phyloP scores from a whole-genome alignment of 2,113 vertebrate genomes.

The Rhea americana region DNA sequence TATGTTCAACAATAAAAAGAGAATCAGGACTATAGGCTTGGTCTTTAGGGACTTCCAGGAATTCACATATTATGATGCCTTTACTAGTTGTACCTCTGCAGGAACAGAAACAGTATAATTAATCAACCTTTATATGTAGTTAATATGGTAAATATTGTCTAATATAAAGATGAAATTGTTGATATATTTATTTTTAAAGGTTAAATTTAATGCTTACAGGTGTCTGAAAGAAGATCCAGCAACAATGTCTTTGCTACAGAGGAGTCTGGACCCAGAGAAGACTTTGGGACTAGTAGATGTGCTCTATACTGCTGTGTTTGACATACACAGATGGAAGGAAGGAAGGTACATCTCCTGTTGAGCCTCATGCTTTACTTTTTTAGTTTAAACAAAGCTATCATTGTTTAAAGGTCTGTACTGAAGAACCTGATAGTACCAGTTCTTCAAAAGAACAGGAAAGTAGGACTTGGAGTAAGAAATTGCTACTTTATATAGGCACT shows the following conservation, averaged over 20 bases:
- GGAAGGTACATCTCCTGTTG: constrained; percentile 79
- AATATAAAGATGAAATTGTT: not conserved
- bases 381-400: not conserved
- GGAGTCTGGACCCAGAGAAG: constrained; percentile 96
- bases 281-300: constrained; percentile 96
- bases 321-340: constrained; percentile 92
- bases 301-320: constrained; percentile 94
- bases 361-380: not conserved
- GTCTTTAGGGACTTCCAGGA: not conserved
- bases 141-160: not conserved
- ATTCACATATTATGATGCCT: not conserved
- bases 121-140: not conserved
- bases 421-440: not conserved
- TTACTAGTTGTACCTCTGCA: not conserved
- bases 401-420: not conserved
- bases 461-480: not conserved
- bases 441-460: not conserved
- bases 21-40: not conserved
- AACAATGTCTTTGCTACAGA: constrained; percentile 97
- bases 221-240: constrained; percentile 99
- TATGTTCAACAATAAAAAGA: not conserved
- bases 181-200: not conserved
- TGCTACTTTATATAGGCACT: not conserved
- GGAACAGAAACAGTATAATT: not conserved
- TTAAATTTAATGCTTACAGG: constrained; percentile 72